Evolutionary conservation across 2,797 vertebrate genomes (phyloP).

Genomic region (Typhlichthys eigenmanni): DNA sequence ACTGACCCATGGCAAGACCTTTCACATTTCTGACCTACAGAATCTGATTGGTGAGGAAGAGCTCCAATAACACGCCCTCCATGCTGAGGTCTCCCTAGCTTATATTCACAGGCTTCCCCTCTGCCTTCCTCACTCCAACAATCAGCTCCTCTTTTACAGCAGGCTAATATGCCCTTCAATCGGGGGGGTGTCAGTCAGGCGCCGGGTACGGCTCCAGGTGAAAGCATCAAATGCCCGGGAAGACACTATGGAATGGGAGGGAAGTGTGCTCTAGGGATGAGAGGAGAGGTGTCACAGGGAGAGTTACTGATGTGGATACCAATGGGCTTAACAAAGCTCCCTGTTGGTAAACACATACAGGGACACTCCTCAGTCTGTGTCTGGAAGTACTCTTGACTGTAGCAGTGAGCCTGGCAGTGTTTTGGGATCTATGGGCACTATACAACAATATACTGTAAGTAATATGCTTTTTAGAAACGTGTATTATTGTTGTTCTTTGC

Average conservation of each 20-base stretch:
- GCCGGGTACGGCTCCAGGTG: slow-evolving; percentile 53
- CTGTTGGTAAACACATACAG: not conserved
- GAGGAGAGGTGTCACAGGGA: slow-evolving; percentile 19
- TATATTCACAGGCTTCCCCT: slow-evolving; percentile 49
- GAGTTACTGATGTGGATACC: slow-evolving; percentile 17
- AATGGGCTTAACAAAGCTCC: not conserved
- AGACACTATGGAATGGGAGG: slow-evolving; percentile 33
- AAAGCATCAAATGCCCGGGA: slow-evolving; percentile 62
- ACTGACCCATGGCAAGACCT: slow-evolving; percentile 66
- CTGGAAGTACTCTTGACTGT: not conserved
- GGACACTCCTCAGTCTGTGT: not conserved
- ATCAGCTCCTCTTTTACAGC: slow-evolving; percentile 64
- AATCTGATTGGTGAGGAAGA: slow-evolving; percentile 62
- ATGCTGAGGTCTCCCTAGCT: slow-evolving; percentile 41
- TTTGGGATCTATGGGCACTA: too few relatives aligned
- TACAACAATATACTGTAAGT: too few relatives aligned
- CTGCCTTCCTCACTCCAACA: slow-evolving; percentile 61
- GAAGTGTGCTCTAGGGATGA: slow-evolving; percentile 10
- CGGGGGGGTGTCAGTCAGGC: slow-evolving; percentile 65
- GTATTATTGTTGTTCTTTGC: too few relatives aligned
- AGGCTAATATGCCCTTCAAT: slow-evolving; percentile 75
- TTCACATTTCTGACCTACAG: slow-evolving; percentile 64
- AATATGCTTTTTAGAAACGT: too few relatives aligned
- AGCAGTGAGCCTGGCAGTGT: too few relatives aligned
- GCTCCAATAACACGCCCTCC: slow-evolving; percentile 34